phyloP scores from a whole-genome alignment of 2,797 vertebrate species.

The Acridotheres tristis region DNA sequence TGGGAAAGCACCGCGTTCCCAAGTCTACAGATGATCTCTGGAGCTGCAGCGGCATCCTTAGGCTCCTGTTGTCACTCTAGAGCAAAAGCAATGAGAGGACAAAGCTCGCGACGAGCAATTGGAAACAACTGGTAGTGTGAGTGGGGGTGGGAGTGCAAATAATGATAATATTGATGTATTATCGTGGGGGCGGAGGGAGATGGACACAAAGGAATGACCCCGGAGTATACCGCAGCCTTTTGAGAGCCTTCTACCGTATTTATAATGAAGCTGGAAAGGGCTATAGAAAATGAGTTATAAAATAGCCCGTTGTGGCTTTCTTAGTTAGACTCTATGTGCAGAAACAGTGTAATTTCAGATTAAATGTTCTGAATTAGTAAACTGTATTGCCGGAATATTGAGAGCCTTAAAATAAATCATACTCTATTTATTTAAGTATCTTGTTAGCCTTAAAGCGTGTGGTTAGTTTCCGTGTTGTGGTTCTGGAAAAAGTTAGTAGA shows the following conservation, averaged over 20 bases:
- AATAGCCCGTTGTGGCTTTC: background rate
- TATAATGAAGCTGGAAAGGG: background rate
- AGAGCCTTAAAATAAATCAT: background rate
- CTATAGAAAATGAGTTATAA: background rate
- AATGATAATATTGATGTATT: background rate
- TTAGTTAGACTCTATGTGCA: background rate
- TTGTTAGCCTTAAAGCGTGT: background rate
- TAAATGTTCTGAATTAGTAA: background rate
- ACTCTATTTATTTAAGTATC: background rate
- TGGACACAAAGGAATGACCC: slow-evolving; percentile 5
- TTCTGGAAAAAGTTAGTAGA: background rate
- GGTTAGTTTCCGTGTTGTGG: background rate
- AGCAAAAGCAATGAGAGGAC: background rate
- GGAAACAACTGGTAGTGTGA: background rate
- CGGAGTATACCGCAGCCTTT: background rate
- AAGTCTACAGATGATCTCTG: background rate
- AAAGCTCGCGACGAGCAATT: background rate
- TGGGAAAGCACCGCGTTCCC: background rate
- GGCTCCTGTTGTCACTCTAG: background rate
- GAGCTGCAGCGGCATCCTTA: background rate
- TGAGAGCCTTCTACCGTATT: background rate
- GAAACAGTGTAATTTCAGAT: background rate
- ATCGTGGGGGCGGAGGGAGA: background rate
- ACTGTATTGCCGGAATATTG: background rate
- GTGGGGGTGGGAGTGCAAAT: background rate